Evolutionary conservation across 2,888 invertebrate species (phyloP), one percentile per base, ranked within the genome.

Genomic region (Dexiosoma caninum): DNA sequence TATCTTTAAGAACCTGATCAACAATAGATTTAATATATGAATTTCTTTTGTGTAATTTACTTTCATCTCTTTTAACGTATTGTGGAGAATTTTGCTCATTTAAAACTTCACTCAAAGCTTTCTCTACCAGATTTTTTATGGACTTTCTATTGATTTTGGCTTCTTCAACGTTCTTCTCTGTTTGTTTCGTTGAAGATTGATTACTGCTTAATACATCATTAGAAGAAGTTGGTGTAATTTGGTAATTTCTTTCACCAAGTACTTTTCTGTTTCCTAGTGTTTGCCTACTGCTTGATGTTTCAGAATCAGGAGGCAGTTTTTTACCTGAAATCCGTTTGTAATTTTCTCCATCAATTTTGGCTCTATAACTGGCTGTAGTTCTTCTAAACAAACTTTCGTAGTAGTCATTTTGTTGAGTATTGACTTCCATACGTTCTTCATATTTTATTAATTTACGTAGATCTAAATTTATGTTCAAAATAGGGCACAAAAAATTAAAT

Each of bases 341-440:
- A 72, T 85, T 84, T 37, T 82, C 70, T 71, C 88, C 89, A 19
- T 88, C 88, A 60, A 83, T n/a, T 84, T 90, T 91, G 55, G 91
- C 90, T 78, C 88, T 89, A 69, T 87, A 91, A 70, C 90, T 89
- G 74, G 87, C 85, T 30, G 91, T 91, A 35, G 87, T 86, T 59
- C 88, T 88, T 72, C 87, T 87, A 83, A 91, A 86, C 57, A 91
- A 87, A 57, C 83, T 85, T 67, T 87, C 85, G 83, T 89, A 90
- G 81, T 85, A 81, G 72, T 86, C 85, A 60, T 85, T 83, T 70
- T 85, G 85, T 72, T 86, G 83, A 51, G 70, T 72, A 76, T 85
- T 83, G 12, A 84, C 80, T 71, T 86, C 86, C 83, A 90, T 81
- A 35, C 85, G 84, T 70, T 89, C 90, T 78, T 90, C 90, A 85